These are phyloP conservation scores for Ephialtes manifestator DNA, from an alignment of 2,888 invertebrate genomes.

Conservation along the genomic window DNA sequence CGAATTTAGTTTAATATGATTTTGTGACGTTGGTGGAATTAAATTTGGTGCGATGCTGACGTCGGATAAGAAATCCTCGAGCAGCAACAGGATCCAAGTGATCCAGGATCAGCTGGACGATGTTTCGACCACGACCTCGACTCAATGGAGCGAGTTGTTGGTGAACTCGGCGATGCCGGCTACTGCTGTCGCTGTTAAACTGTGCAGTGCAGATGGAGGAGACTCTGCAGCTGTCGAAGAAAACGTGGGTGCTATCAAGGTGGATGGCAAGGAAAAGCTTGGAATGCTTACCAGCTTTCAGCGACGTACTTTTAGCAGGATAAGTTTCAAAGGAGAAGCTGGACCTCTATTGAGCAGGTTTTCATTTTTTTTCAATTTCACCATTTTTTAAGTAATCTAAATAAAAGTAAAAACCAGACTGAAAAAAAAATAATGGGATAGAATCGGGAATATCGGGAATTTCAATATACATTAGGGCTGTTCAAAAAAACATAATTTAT, in stretches of 20 bases:
- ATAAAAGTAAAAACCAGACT: too few species aligned
- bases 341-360: slow-evolving; percentile 80
- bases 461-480: too few species aligned
- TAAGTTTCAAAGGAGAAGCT: slow-evolving; percentile 80
- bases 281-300: slow-evolving; percentile 77
- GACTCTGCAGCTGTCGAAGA: slow-evolving; percentile 65
- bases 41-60: slow-evolving; percentile 71
- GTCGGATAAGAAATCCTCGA: slow-evolving; percentile 68
- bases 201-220: slow-evolving; percentile 72
- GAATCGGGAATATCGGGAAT: too few species aligned
- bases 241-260: slow-evolving; percentile 60
- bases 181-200: slow-evolving; percentile 75
- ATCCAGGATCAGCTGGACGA: slow-evolving; percentile 70
- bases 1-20: slow-evolving; percentile 13
- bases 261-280: slow-evolving; percentile 69
- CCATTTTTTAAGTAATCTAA: neutral
- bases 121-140: slow-evolving; percentile 62
- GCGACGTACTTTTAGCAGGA: slow-evolving; percentile 79
- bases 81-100: slow-evolving; percentile 30
- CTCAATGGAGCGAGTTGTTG: slow-evolving; percentile 76
- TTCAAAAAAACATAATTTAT: too few species aligned
- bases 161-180: slow-evolving; percentile 75
- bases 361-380: neutral
- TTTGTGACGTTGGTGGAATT: slow-evolving; percentile 10
- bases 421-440: too few species aligned